Percentiles rank a stretch among this genome's conserved stretches.
phyloP scores from a whole-genome alignment of 2,113 vertebrate species.

The Osmerus mordax region DNA sequence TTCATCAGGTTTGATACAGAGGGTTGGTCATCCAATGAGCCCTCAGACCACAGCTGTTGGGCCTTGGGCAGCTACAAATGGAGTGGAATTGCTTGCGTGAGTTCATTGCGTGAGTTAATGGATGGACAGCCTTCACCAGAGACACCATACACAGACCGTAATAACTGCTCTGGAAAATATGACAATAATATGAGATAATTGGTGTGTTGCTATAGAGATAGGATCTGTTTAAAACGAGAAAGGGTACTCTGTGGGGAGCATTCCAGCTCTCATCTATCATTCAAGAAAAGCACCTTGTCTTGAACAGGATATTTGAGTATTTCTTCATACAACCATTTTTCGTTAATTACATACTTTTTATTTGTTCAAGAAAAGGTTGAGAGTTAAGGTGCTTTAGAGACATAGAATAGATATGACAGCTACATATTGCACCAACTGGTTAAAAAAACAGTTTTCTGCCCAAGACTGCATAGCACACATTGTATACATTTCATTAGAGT shows the following conservation, averaged over 20 bases:
- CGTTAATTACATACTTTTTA: too few species aligned
- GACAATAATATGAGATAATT: slow-evolving; percentile 11
- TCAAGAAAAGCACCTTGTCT: neutral
- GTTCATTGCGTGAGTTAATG: neutral
- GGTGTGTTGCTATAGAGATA: neutral
- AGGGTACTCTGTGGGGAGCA: neutral
- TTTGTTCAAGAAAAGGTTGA: too few species aligned
- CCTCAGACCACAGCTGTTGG: neutral
- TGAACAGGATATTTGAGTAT: too few species aligned
- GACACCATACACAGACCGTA: neutral
- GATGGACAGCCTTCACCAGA: neutral
- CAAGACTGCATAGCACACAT: neutral
- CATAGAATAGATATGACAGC: too few species aligned
- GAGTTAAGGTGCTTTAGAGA: too few species aligned
- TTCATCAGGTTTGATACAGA: neutral
- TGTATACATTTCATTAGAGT: neutral
- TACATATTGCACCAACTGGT: too few species aligned
- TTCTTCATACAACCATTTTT: too few species aligned
- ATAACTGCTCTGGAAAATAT: neutral
- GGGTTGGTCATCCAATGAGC: neutral
- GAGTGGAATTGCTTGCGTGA: neutral
- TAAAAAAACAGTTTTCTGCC: neutral
- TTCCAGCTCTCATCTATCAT: neutral
- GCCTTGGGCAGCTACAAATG: neutral
- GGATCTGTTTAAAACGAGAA: neutral